Evolutionary conservation across 2,797 vertebrate genomes (phyloP), one percentile per base, ranked within the genome.

Genomic region (Cyprinella venusta): DNA sequence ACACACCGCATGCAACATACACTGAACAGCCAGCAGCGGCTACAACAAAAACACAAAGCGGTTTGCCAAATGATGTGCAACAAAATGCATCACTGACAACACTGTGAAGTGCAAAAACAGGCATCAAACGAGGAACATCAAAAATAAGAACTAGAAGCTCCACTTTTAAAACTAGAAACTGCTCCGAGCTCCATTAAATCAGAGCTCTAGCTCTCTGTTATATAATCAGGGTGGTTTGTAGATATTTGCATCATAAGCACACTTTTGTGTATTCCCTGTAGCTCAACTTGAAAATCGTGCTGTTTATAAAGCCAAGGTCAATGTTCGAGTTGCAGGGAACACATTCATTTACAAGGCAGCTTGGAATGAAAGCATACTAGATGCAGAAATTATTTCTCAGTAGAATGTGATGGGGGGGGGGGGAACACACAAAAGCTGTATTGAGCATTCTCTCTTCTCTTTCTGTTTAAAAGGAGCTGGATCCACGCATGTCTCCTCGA

Each of bases 371-470:
- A 59, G 74, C 21, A 18, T 61, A 52, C 18, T 18, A 65, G 13
- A 61, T 33, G 2, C 10, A 48, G 24, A 24, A 78, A 50, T 8
- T 1, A 77, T 64, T 65, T n/a, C 19, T 33, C 40, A 13, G 50
- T 26, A 50, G 24, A 76, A 63, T 77, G 74, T 76, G 74, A 76
- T 6, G 18, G n/a, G n/a, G n/a, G n/a, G n/a, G n/a, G n/a, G n/a
- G 19, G 42, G 13, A 0, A 78, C 0, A 79, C 10, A 33, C 5
- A 64, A 63, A 64, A 21, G 40, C 15, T 76, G 8, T 21, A 64
- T 4, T 48, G 19, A 5, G 7, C 21, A 10, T 79, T 52, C 26
- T 52, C 10, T 79, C 6, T 38, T 61, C 15, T 76, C 74, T 24
- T 76, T 42, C 38, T 26, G 36, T 61, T 10, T 6, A 6, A 42